phyloP scores from a whole-genome alignment of 35 echinoderm and acorn worm species.

The Anneissia japonica region DNA sequence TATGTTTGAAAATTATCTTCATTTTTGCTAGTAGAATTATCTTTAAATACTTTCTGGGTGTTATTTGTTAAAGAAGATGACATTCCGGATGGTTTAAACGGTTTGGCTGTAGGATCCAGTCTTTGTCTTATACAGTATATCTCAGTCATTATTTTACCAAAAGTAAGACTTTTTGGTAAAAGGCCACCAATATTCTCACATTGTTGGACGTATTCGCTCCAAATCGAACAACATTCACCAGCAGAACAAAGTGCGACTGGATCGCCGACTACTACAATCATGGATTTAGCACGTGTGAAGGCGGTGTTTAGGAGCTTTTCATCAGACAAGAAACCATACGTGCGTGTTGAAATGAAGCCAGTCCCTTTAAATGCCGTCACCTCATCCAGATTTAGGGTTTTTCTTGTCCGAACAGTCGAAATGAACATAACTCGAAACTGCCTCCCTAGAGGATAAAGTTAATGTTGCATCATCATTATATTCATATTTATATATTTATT shows the following conservation, averaged over 20 bases:
- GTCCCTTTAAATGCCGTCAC: no score
- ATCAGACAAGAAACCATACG: slow-evolving; percentile 17
- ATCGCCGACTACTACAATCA: slow-evolving; percentile 23
- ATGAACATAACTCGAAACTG: slow-evolving; percentile 48
- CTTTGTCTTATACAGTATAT: slow-evolving; percentile 35
- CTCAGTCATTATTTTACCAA: slow-evolving; percentile 62
- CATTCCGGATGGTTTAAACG: slow-evolving; percentile 40
- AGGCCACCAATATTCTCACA: slow-evolving; percentile 60
- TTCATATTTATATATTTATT: no score
- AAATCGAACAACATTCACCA: background rate
- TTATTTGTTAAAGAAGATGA: no score
- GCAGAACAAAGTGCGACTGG: slow-evolving; percentile 14
- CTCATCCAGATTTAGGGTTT: background rate
- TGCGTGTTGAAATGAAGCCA: background rate
- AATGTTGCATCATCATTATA: no score
- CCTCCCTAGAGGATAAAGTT: slow-evolving; percentile 61
- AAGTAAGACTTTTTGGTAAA: slow-evolving; percentile 25
- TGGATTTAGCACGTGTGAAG: slow-evolving; percentile 6
- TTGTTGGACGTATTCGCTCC: slow-evolving; percentile 7
- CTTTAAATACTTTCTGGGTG: no score
- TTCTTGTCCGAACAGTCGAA: slow-evolving; percentile 22
- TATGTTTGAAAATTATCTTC: no score
- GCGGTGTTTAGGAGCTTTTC: slow-evolving; percentile 10
- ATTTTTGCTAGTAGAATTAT: no score
- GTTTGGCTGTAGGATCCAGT: slow-evolving; percentile 50